These are phyloP conservation scores for Meleagris gallopavo DNA, from an alignment of 2,113 vertebrate genomes.

Conservation along the genomic window DNA sequence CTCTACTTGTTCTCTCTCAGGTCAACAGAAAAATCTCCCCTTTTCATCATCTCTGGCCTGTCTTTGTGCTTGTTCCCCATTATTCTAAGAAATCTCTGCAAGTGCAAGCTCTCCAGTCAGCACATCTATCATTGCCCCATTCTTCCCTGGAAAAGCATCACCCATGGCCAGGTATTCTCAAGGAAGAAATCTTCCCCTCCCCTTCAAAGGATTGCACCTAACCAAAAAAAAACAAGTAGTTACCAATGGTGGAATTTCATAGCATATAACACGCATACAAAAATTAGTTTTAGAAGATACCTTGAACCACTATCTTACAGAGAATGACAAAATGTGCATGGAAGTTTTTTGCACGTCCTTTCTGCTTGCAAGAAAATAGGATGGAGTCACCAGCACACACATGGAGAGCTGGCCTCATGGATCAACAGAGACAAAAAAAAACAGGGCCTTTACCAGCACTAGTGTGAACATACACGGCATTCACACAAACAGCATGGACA, in stretches of 20 bases:
- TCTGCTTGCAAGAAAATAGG: not conserved
- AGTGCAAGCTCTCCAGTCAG: not conserved
- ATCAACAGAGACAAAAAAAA: not conserved
- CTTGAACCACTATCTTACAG: not conserved
- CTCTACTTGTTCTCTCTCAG: not conserved
- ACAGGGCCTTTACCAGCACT: not conserved
- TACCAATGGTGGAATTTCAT: not conserved
- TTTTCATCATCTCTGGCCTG: not conserved
- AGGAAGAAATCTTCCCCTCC: not conserved
- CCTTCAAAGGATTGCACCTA: not conserved
- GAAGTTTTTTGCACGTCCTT: not conserved
- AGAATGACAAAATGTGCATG: fast-evolving
- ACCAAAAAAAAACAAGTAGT: not conserved
- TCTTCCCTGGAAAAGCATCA: not conserved
- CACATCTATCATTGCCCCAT: not conserved
- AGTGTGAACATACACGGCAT: not conserved
- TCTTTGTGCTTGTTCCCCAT: not conserved
- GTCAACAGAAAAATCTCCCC: not conserved
- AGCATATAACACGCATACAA: not conserved
- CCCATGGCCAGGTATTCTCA: not conserved
- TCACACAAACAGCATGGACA: not conserved
- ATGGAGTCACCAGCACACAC: not conserved
- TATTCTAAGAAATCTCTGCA: not conserved
- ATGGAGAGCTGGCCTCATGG: not conserved
- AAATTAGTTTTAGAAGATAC: not conserved